Evolutionary conservation across 2,797 vertebrate genomes (phyloP).

Genomic region (Xerus rutilus): DNA sequence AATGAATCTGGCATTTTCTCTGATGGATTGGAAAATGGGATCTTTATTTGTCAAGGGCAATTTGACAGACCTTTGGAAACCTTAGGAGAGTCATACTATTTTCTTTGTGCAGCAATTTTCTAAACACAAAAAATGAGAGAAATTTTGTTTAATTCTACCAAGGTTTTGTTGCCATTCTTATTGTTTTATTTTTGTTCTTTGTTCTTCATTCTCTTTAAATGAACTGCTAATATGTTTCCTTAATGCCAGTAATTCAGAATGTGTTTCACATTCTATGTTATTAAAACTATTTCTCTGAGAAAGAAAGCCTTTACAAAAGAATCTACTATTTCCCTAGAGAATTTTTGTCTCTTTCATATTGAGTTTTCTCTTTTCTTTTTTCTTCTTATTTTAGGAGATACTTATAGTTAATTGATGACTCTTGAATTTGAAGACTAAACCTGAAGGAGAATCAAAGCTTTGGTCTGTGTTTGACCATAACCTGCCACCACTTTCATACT

Average conservation of each 20-base stretch:
- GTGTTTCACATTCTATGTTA: not conserved
- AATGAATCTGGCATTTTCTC: not conserved
- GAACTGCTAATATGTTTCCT: not conserved
- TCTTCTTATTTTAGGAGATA: not conserved
- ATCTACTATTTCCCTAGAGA: not conserved
- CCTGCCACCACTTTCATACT: not conserved
- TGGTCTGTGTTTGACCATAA: not conserved
- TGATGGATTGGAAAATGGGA: not conserved
- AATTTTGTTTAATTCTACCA: not conserved
- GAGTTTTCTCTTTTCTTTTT: not conserved
- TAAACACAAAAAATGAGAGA: not conserved
- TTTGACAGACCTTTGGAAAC: not conserved
- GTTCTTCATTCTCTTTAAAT: not conserved
- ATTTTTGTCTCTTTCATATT: not conserved
- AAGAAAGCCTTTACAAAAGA: not conserved
- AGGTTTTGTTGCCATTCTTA: not conserved
- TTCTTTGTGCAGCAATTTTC: not conserved
- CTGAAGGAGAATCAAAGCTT: not conserved
- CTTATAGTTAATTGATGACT: conserved; percentile 37
- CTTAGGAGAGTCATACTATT: not conserved
- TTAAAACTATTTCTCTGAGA: not conserved
- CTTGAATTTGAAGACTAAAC: conserved; percentile 33
- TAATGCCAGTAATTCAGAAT: not conserved
- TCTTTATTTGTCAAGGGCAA: conserved; percentile 21
- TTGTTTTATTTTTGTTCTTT: not conserved